Conservation (phyloP, 2,113 vertebrate species). For the Ictidomys tridecemlineatus region DNA sequence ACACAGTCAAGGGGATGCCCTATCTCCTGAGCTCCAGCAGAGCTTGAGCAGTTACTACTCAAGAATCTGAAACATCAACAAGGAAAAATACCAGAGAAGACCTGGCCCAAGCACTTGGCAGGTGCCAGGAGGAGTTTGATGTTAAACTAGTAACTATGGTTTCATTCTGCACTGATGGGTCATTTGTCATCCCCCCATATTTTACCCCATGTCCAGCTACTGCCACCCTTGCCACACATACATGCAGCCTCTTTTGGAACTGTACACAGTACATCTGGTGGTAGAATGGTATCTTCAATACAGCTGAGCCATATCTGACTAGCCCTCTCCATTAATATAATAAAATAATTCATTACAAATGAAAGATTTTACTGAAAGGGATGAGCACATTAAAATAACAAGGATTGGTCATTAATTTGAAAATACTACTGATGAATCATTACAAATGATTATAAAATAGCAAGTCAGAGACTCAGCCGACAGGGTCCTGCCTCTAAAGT, state of each 20-base stretch:
- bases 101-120: neutral
- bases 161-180: slow-evolving; percentile 43
- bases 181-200: slow-evolving; percentile 50
- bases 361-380: neutral
- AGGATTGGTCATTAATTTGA: slow-evolving; percentile 48
- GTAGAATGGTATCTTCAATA: slow-evolving; percentile 73
- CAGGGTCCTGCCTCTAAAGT: neutral
- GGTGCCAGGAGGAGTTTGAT: neutral
- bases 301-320: slow-evolving; percentile 61
- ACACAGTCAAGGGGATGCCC: neutral
- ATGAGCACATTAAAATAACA: neutral
- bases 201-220: neutral
- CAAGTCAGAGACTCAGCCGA: slow-evolving; percentile 40
- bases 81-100: neutral
- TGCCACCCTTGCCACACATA: neutral
- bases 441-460: slow-evolving; percentile 19
- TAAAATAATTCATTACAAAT: slow-evolving; percentile 76
- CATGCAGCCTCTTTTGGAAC: slow-evolving; percentile 72
- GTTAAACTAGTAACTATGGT: slow-evolving; percentile 45
- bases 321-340: slow-evolving; percentile 67
- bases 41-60: neutral
- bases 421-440: slow-evolving; percentile 22
- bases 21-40: neutral
- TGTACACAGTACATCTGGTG: slow-evolving; percentile 67
- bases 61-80: slow-evolving; percentile 17